Conservation (phyloP, 2,797 vertebrate species). For the Xenops minutus region DNA sequence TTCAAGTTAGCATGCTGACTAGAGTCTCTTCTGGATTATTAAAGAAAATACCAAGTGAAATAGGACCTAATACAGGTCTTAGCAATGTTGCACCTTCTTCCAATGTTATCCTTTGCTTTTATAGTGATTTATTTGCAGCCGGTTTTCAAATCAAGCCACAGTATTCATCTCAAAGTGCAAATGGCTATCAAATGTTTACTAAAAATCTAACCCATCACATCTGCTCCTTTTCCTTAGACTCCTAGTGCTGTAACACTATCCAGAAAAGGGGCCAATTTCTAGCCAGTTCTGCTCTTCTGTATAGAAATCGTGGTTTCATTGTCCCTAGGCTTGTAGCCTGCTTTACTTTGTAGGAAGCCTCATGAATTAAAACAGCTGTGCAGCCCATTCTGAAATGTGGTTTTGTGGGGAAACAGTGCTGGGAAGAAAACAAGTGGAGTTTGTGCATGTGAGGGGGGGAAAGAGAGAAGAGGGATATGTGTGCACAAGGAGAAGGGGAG, state of each 20-base stretch:
- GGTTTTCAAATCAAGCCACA: background rate
- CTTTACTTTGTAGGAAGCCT: slow-evolving; percentile 39
- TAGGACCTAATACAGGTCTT: background rate
- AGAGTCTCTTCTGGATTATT: slow-evolving; percentile 23
- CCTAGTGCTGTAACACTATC: background rate
- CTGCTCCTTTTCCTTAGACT: slow-evolving; percentile 29
- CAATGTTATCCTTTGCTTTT: slow-evolving; percentile 7
- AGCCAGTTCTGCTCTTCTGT: slow-evolving; percentile 22
- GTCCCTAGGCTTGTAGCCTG: slow-evolving; percentile 37
- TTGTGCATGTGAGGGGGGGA: background rate
- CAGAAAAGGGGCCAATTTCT: slow-evolving; percentile 42
- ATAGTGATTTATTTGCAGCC: slow-evolving; percentile 36
- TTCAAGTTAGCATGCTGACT: slow-evolving; percentile 1
- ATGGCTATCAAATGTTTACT: slow-evolving; percentile 55
- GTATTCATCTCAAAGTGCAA: slow-evolving; percentile 38
- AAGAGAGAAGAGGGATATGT: background rate
- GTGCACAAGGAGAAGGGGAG: background rate
- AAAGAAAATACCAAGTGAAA: slow-evolving; percentile 32
- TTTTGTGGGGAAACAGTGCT: background rate
- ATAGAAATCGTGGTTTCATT: slow-evolving; percentile 53
- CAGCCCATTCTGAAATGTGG: background rate
- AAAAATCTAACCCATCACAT: slow-evolving; percentile 38
- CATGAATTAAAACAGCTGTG: slow-evolving; percentile 52
- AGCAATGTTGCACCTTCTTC: slow-evolving; percentile 6
- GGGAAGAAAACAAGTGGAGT: background rate